Base-by-base conservation (phyloP, 2,113 vertebrate species). In the Hirundichthys speculiger region DNA sequence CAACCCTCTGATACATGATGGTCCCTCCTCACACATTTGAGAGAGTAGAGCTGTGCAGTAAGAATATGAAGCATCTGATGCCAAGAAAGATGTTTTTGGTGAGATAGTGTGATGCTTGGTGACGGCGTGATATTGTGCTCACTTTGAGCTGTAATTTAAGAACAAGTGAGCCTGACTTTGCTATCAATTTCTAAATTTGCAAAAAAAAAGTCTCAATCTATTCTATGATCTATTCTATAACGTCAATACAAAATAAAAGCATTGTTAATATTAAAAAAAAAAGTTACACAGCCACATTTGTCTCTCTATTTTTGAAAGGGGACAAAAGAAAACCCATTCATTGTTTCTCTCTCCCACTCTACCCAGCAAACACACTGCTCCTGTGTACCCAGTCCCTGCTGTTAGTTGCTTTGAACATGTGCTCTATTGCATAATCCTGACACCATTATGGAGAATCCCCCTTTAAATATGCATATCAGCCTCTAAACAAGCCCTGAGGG, bases 391-490 rank as follows among this genome's bases (percentile, higher is more conserved):
- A 51, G 4, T 27, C 30, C 66, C 66, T 70, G 69, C 73, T 85
- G 73, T 72, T 75, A 66, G 41, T 73, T 25, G 34, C 25, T 81
- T 42, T 75, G 71, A 70, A 79, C 85, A 82, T 86, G 83, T 85
- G 85, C 69, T 87, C 21, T 63, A 73, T 87, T 89, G 87, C 82
- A 86, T 88, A 88, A 84, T 84, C 60, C 66, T 75, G 80, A 82
- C 83, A 88, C 77, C 79, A 87, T 83, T 75, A 77, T 27, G 77
- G 67, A 79, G 73, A 68, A 73, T 74, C 71, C 78, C 81, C 65
- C 73, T 72, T 76, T 65, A 59, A 86, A 80, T 75, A 51, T 82
- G 63, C 69, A 76, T 82, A 69, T 34, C 30, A 34, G 30, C 30
- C 30, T 34, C 30, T 34, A 34, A 34, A 34, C 30, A 34, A 34